Conservation (phyloP, 2,888 invertebrate genomes). For the Ochropacha duplaris region DNA sequence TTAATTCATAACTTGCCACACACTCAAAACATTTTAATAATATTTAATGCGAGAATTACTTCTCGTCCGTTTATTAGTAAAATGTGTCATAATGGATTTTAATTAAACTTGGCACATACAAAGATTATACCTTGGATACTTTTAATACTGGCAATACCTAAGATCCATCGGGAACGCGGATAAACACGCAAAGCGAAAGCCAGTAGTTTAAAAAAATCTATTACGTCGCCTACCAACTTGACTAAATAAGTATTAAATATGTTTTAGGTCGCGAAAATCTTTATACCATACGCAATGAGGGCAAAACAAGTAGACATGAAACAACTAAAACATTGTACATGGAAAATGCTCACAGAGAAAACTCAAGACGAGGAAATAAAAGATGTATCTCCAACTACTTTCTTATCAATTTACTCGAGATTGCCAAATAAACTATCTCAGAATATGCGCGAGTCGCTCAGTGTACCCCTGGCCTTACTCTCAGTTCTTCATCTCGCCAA, state of each 20-base stretch:
- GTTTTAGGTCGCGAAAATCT: slow-evolving; percentile 86
- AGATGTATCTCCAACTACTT: slow-evolving; percentile 72
- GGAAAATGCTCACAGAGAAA: slow-evolving; percentile 82
- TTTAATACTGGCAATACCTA: too few relatives aligned
- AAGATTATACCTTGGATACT: too few relatives aligned
- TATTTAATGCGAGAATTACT: too few relatives aligned
- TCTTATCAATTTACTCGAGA: slow-evolving; percentile 80
- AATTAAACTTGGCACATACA: too few relatives aligned
- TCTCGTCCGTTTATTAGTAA: too few relatives aligned
- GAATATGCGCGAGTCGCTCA: slow-evolving; percentile 88
- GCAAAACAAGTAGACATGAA: slow-evolving; percentile 95
- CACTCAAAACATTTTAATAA: too few relatives aligned
- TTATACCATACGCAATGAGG: slow-evolving; percentile 90
- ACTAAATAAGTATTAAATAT: not conserved
- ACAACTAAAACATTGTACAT: slow-evolving; percentile 89
- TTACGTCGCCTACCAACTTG: not conserved
- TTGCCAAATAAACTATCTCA: slow-evolving; percentile 82
- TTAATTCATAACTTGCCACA: too few relatives aligned
- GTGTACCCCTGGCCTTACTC: slow-evolving; percentile 90
- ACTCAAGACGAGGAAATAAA: slow-evolving; percentile 55
- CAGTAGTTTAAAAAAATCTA: too few relatives aligned
- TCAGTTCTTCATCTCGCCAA: slow-evolving; percentile 93
- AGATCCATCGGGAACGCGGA: too few relatives aligned
- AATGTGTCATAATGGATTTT: too few relatives aligned
- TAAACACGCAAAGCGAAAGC: too few relatives aligned